Evolutionary conservation across 2,113 vertebrate genomes (phyloP).

Genomic region (Cisticola juncidis): DNA sequence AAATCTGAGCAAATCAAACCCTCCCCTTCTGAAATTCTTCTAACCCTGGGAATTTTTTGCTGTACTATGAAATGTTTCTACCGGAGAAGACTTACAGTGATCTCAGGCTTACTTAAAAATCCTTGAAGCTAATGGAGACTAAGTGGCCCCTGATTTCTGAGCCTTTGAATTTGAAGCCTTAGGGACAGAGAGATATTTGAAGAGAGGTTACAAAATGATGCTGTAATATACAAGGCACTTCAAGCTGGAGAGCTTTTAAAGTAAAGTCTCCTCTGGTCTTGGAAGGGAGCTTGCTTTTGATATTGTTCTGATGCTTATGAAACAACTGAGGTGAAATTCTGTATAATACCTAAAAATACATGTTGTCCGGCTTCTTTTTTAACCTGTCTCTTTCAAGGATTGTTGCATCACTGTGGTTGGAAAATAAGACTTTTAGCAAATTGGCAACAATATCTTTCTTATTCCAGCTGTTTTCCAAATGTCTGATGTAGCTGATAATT

Average conservation of each 20-base stretch:
- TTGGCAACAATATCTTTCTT: background rate
- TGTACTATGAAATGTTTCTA: background rate
- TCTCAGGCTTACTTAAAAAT: background rate
- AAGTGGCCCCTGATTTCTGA: background rate
- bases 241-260: background rate
- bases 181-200: background rate
- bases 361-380: background rate
- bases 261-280: background rate
- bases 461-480: background rate
- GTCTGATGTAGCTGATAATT: background rate
- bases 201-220: background rate
- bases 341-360: background rate
- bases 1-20: background rate
- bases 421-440: background rate
- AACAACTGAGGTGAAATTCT: background rate
- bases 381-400: background rate
- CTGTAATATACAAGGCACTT: background rate
- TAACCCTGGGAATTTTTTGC: background rate
- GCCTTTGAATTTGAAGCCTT: background rate
- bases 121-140: background rate
- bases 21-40: background rate
- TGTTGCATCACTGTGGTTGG: background rate
- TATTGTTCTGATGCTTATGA: background rate
- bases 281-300: background rate
- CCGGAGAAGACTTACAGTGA: background rate